Evolutionary conservation across 2,888 invertebrate species (phyloP), one percentile per base, ranked within the genome.

Genomic region (Cloeon dipterum): DNA sequence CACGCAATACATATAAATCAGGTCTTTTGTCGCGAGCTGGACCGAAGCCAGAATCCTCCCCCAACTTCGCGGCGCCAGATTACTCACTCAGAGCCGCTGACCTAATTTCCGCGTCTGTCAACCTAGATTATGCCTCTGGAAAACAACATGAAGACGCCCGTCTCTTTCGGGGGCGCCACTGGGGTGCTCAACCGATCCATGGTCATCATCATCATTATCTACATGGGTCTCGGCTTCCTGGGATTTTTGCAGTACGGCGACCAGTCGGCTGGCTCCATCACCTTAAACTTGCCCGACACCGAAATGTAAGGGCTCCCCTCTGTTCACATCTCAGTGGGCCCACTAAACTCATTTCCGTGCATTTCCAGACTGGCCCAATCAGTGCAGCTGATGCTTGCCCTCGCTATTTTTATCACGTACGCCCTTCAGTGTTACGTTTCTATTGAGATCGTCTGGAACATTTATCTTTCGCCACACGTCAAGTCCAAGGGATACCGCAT

Each of bases 381-480:
- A 13, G 78, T 77, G 1, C 74, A 78, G 51, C 61, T 72, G 13
- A 66, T 79, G 48, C 54, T 82, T 34, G 77, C 82, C 1, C 57
- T 77, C 43, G 73, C 82, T 1, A 88, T 96, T 45, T 89, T 77
- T 58, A 72, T 93, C 38, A 83, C 91, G 0, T 94, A 94, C 54
- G 81, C 81, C 0, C 62, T 96, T 23, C 91, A 93, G 49, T 83
- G 89, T 56, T 96, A 93, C 57, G 94, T 96, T 2, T 91, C 94
- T 5, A 76, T 93, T 46, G 82, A 85, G 49, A 86, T 96, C 44
- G 64, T 82, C 33, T 91, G 89, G 86, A 85, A 81, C 48, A 71
- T 75, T 39, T 79, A 75, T 52, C 57, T 78, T 7, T 56, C 60
- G 13, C 61, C 64, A 7, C 62, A 57, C 43, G 57, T 77, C 32